Percentiles rank a stretch among this genome's conserved stretches.
Evolutionary conservation across 2,888 invertebrate species (phyloP).

Genomic region (Acleris literana): DNA sequence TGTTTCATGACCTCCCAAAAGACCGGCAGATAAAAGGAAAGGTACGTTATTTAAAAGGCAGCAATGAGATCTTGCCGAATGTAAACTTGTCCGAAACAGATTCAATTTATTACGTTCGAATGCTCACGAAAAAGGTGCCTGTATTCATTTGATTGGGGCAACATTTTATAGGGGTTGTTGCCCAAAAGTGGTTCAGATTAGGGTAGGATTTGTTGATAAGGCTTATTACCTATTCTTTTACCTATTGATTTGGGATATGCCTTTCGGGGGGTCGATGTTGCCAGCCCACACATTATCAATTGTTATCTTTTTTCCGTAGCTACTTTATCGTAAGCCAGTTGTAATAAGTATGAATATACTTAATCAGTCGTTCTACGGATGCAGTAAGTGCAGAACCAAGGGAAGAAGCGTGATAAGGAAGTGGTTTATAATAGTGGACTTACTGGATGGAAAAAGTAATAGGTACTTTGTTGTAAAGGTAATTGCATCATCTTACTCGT

Average conservation of each 20-base stretch:
- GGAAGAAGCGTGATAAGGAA: no score
- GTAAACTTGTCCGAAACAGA: constrained; percentile 4
- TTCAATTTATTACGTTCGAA: constrained; percentile 6
- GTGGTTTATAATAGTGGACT: no score
- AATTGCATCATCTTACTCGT: no score
- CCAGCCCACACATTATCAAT: no score
- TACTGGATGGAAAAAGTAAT: no score
- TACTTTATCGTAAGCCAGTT: no score
- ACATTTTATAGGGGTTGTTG: not conserved
- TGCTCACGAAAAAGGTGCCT: constrained; percentile 4
- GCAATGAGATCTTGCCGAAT: constrained; percentile 1
- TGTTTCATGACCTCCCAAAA: not conserved
- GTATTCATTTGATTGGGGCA: not conserved
- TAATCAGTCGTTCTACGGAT: no score
- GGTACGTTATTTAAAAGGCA: not conserved
- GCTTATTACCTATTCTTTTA: not conserved
- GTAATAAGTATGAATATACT: no score
- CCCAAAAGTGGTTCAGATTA: constrained; percentile 5
- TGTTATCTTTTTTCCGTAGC: not conserved
- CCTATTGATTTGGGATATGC: not conserved
- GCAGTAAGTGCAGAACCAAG: no score
- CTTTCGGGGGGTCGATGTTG: no score
- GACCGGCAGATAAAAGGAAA: constrained; percentile 1
- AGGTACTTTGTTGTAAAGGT: no score
- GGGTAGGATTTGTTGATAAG: not conserved